Conservation (phyloP, 2,797 vertebrate species). For the Anguilla pacifica region DNA sequence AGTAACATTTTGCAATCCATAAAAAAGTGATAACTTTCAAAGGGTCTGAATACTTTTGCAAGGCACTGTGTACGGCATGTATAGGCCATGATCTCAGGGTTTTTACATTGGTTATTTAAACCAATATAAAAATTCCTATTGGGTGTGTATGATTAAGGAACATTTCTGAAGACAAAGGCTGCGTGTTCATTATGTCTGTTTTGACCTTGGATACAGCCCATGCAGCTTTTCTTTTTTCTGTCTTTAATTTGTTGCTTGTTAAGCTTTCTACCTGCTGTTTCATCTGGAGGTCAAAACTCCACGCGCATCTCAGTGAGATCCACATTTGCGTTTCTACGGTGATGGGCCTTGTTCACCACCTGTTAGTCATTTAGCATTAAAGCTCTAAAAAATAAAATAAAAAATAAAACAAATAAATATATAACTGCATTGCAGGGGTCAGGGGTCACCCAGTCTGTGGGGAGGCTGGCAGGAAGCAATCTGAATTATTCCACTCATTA, state of each 20-base stretch:
- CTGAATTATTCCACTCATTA: constrained; percentile 35
- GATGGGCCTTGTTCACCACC: constrained; percentile 13
- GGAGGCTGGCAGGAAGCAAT: not conserved
- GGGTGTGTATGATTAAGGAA: not conserved
- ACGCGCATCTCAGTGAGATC: constrained; percentile 28
- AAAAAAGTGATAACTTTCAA: too few relatives aligned
- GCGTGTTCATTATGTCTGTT: not conserved
- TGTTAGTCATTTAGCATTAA: constrained; percentile 11
- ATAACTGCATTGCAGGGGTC: not conserved
- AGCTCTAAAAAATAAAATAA: too few relatives aligned
- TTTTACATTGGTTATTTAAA: too few relatives aligned
- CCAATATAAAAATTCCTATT: not conserved
- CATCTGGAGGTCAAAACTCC: constrained; percentile 36
- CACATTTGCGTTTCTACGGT: not conserved
- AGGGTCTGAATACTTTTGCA: too few relatives aligned
- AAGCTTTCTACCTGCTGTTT: constrained; percentile 16
- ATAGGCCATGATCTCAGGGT: too few relatives aligned
- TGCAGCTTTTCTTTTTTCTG: not conserved
- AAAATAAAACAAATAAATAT: not conserved
- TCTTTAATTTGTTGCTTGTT: not conserved
- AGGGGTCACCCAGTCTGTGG: not conserved
- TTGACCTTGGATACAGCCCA: not conserved
- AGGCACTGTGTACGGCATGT: too few relatives aligned
- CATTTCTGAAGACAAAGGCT: not conserved
- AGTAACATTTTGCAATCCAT: too few relatives aligned